Conservation (phyloP, 2,113 vertebrate species). For the Chrysemys picta region DNA sequence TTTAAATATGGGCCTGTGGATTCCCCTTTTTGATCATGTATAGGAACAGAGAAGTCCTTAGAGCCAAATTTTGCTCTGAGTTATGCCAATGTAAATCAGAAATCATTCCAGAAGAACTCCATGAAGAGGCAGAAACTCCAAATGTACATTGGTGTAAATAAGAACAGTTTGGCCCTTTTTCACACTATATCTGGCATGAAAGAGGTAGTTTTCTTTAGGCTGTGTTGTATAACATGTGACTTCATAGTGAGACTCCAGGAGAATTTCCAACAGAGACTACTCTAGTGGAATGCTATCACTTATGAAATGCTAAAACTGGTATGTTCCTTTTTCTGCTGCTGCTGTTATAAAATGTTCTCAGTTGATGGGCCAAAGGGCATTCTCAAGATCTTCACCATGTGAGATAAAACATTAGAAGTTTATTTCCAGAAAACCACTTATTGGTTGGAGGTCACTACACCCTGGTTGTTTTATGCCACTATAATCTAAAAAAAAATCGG, state of each 20-base stretch:
- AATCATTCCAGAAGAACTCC: background rate
- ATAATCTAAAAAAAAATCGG: background rate
- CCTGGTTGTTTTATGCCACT: background rate
- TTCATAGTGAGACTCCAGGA: background rate
- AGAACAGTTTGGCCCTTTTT: background rate
- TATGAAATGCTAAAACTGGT: background rate
- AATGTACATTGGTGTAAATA: background rate
- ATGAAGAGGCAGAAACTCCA: background rate
- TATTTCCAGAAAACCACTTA: background rate
- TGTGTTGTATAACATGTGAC: background rate
- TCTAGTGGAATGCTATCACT: background rate
- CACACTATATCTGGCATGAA: background rate
- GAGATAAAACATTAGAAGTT: conserved; percentile 32
- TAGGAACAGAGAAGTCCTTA: background rate
- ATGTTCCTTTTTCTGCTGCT: background rate
- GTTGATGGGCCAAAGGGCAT: background rate
- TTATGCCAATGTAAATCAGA: background rate
- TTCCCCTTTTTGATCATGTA: background rate
- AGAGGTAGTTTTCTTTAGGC: background rate
- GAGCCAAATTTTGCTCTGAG: background rate
- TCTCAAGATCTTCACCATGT: background rate
- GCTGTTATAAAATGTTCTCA: background rate
- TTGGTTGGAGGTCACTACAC: background rate
- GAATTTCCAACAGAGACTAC: background rate
- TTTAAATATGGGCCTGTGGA: background rate